These are phyloP conservation scores for Allacma fusca DNA, from an alignment of 2,888 invertebrate genomes.

Conservation along the genomic window DNA sequence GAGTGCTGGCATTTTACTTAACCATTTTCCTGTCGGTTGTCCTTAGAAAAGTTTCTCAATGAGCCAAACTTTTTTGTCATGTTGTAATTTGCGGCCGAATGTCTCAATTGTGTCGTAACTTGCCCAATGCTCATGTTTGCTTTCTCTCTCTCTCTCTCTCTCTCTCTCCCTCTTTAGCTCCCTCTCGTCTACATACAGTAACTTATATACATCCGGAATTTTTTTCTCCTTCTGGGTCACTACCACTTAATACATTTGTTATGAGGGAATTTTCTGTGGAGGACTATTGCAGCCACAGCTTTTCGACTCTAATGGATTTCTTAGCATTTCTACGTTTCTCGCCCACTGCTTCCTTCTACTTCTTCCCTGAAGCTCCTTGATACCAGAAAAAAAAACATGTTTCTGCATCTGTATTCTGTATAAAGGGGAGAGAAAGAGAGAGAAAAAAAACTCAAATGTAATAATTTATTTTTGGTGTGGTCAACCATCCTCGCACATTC, in stretches of 20 bases:
- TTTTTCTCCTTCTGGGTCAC: slow-evolving; percentile 39
- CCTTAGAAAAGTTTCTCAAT: slow-evolving; percentile 48
- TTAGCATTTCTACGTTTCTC: slow-evolving; percentile 12
- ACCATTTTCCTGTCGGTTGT: slow-evolving; percentile 41
- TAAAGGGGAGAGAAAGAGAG: too few species aligned
- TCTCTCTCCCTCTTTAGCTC: neutral
- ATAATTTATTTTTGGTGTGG: too few species aligned
- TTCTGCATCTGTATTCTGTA: too few species aligned
- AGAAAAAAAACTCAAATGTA: too few species aligned
- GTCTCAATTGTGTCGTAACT: slow-evolving; percentile 56
- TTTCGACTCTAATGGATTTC: neutral
- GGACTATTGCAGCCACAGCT: neutral
- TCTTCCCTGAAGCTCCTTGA: too few species aligned
- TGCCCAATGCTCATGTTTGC: slow-evolving; percentile 20
- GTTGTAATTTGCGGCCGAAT: slow-evolving; percentile 59
- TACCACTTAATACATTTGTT: slow-evolving; percentile 41
- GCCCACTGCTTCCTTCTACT: neutral
- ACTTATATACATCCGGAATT: neutral
- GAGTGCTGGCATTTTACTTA: slow-evolving; percentile 36
- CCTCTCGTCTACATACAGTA: neutral
- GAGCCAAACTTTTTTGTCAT: slow-evolving; percentile 56
- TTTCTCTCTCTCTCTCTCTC: slow-evolving; percentile 18
- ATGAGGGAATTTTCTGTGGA: slow-evolving; percentile 17
- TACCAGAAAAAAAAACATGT: too few species aligned
- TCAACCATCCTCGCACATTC: too few species aligned